A percentile compares a stretch with the other conserved stretches of the same genome.
phyloP scores from a whole-genome alignment of 2,797 vertebrate genomes.

The Luscinia luscinia region DNA sequence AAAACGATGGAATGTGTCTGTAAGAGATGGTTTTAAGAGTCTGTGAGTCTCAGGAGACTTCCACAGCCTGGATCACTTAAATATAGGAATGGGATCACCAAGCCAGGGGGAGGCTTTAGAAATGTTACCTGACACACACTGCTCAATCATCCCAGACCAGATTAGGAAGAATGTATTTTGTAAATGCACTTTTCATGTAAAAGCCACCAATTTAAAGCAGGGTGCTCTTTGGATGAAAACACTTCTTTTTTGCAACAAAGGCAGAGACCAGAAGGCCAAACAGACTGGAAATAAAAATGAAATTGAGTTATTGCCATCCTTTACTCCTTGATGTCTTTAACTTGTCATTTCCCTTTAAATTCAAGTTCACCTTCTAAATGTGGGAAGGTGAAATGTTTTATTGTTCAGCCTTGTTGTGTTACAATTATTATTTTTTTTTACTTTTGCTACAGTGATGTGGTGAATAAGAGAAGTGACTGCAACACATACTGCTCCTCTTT shows the following conservation, averaged over 20 bases:
- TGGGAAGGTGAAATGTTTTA: background rate
- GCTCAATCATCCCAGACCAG: background rate
- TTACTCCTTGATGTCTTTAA: background rate
- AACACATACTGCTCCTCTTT: slow-evolving; percentile 50
- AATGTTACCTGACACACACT: background rate
- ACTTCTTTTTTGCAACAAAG: background rate
- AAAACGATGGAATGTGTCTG: background rate
- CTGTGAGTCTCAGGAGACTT: background rate
- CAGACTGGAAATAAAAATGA: background rate
- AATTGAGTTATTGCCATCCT: background rate
- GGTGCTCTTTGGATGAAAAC: background rate
- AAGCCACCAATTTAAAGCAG: background rate
- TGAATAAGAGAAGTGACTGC: slow-evolving; percentile 17
- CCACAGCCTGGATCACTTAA: background rate
- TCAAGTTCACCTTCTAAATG: background rate
- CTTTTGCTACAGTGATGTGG: background rate
- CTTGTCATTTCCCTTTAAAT: slow-evolving; percentile 1
- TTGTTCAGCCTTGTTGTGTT: background rate
- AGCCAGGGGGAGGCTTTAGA: background rate
- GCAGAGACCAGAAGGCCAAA: background rate
- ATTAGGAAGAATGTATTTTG: background rate
- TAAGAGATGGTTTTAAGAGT: background rate
- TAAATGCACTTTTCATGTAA: background rate
- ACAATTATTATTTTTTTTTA: slow-evolving; percentile 1
- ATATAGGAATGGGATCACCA: background rate